A percentile compares a stretch with the other conserved stretches of the same genome.
Conservation (phyloP, 2,888 invertebrate species). For the Drosophila seclusa region DNA sequence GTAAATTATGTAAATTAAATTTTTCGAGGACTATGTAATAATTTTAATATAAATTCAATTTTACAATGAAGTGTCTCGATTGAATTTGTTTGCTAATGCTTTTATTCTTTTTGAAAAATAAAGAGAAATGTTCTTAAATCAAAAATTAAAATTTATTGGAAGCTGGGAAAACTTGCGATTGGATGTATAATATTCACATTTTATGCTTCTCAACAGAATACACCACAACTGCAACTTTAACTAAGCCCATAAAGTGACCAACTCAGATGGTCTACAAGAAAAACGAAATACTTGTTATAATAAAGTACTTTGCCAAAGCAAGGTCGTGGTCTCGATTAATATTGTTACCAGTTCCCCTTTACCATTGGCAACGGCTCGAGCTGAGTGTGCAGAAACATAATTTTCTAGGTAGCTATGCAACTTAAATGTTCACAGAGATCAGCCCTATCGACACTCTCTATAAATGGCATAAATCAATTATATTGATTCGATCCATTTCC, state of each 20-base stretch:
- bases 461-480: background rate
- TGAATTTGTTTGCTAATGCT: background rate
- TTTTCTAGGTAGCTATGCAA: background rate
- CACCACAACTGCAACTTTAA: no score
- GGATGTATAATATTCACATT: background rate
- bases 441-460: background rate
- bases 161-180: background rate
- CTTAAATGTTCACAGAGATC: background rate
- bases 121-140: background rate
- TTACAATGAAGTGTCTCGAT: background rate
- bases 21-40: background rate
- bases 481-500: slow-evolving; percentile 2
- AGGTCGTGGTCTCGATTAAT: slow-evolving; percentile 35
- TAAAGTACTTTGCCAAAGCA: slow-evolving; percentile 65
- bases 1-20: background rate
- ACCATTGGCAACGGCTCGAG: background rate
- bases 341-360: slow-evolving; percentile 5
- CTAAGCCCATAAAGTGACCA: slow-evolving; percentile 70
- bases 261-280: slow-evolving; percentile 64
- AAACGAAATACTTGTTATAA: slow-evolving; percentile 73
- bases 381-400: slow-evolving; percentile 16
- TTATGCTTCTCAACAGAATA: background rate
- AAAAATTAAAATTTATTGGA: background rate
- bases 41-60: background rate
- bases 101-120: background rate